Conservation (phyloP, 2,888 invertebrate genomes). For the Chrysolina oricalcia region DNA sequence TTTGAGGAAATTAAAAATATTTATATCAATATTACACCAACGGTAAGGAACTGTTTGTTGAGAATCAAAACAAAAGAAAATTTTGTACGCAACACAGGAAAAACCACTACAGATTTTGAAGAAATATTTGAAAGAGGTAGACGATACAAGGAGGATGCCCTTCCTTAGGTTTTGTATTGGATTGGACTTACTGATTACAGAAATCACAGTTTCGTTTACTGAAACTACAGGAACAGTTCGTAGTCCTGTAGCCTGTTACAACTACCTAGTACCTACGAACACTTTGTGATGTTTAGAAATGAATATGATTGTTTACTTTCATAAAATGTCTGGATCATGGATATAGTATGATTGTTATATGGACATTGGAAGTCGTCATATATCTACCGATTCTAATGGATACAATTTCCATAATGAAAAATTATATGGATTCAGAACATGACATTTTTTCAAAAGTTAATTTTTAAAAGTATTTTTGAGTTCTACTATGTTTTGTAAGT, state of each 20-base stretch:
- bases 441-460: too few species aligned
- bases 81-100: neutral
- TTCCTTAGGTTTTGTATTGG: constrained; percentile 5
- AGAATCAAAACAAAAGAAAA: neutral
- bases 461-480: too few species aligned
- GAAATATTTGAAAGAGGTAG: constrained; percentile 17
- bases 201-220: neutral
- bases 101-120: neutral
- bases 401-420: too few species aligned
- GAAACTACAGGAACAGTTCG: neutral
- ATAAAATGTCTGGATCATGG: neutral
- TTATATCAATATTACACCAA: constrained; percentile 2
- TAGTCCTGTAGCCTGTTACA: constrained; percentile 1
- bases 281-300: neutral
- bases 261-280: neutral
- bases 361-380: too few species aligned
- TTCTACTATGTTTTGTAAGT: too few species aligned
- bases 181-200: neutral
- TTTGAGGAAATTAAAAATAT: neutral
- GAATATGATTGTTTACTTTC: constrained; percentile 12
- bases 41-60: neutral
- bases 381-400: too few species aligned
- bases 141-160: neutral
- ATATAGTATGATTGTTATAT: neutral
- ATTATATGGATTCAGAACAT: too few species aligned